Evolutionary conservation across 2,113 vertebrate species (phyloP).

Genomic region (Tragulus kanchil): DNA sequence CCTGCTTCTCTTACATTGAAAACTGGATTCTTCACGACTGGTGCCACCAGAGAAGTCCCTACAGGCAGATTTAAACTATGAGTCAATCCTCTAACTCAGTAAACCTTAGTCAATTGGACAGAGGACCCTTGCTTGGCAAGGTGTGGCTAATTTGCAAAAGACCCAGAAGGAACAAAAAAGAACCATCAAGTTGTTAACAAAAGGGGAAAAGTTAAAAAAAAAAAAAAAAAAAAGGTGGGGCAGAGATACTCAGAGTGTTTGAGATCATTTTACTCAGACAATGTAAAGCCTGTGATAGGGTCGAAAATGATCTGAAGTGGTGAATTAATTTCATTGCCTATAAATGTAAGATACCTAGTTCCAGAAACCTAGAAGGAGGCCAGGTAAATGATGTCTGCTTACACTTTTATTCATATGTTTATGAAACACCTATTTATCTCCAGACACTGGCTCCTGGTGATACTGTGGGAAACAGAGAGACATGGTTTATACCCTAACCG

Average conservation of each 20-base stretch:
- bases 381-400: not conserved
- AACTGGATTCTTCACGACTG: not conserved
- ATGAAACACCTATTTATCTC: too few relatives aligned
- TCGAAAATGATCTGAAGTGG: not conserved
- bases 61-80: not conserved
- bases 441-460: not conserved
- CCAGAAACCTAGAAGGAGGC: not conserved
- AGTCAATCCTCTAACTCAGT: not conserved
- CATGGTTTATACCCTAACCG: not conserved
- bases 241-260: not conserved
- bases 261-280: not conserved
- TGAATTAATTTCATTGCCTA: not conserved
- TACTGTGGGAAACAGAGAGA: not conserved
- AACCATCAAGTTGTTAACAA: not conserved
- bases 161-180: not conserved
- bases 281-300: not conserved
- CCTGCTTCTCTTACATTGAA: not conserved
- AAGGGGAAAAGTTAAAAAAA: not conserved
- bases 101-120: not conserved
- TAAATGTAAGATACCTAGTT: not conserved
- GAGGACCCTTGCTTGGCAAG: not conserved
- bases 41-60: not conserved
- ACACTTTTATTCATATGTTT: not conserved
- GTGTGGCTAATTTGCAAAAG: not conserved
- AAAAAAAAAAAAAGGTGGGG: not conserved